Percentiles rank a stretch among this genome's conserved stretches.
phyloP scores from a whole-genome alignment of 2,797 vertebrate species.

The Aphelocoma californica region DNA sequence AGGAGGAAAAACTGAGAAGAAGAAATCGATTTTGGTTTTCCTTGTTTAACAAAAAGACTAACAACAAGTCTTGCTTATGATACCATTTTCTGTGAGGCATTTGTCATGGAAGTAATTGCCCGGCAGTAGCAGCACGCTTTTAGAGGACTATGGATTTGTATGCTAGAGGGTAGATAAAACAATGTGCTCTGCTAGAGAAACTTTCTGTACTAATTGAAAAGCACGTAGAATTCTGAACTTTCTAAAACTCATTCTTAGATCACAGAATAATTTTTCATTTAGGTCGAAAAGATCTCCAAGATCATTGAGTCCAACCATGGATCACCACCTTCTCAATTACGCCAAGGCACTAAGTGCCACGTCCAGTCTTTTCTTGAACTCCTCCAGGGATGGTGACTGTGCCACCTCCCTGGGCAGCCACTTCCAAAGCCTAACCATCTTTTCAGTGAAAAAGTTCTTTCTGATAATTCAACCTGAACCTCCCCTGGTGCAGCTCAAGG shows the following conservation, averaged over 20 bases:
- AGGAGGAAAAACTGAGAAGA: background rate
- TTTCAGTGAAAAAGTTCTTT: background rate
- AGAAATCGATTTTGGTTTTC: background rate
- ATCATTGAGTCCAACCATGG: background rate
- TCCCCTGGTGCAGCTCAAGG: background rate
- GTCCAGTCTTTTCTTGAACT: background rate
- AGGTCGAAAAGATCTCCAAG: background rate
- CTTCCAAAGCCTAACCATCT: background rate
- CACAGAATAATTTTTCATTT: background rate
- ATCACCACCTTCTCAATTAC: background rate
- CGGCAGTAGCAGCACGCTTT: too few relatives aligned
- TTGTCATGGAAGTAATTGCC: background rate
- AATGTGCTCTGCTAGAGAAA: background rate
- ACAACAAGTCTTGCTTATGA: background rate
- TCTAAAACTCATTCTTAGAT: background rate
- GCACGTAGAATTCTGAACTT: background rate
- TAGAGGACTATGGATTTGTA: background rate
- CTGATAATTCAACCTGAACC: background rate
- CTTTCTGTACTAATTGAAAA: background rate
- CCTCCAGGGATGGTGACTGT: background rate
- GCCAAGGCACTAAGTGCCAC: background rate
- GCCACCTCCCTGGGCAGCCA: background rate
- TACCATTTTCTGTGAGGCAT: accelerated
- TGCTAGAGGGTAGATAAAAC: background rate
- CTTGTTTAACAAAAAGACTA: background rate